These are phyloP conservation scores for Sciurus vulgaris DNA, from an alignment of 2,797 vertebrate species.

Conservation along the genomic window DNA sequence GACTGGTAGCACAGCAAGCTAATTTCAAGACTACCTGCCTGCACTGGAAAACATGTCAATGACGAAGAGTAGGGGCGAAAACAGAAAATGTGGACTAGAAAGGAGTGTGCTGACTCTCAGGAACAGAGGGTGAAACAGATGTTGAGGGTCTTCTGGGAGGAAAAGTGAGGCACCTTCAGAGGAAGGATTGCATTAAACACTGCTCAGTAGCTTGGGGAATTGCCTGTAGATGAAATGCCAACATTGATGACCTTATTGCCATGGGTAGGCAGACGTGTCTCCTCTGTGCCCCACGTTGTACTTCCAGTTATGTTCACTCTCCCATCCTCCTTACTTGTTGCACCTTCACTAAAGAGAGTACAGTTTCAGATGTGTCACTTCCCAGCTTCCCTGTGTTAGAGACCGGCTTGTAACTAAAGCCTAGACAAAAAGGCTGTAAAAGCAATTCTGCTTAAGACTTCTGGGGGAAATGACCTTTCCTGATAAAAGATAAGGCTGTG, in stretches of 20 bases:
- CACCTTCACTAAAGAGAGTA: neutral
- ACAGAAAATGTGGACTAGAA: neutral
- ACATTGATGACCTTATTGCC: neutral
- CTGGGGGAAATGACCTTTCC: neutral
- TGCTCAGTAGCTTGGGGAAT: neutral
- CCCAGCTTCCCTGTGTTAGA: neutral
- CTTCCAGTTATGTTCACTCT: neutral
- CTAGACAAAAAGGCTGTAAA: neutral
- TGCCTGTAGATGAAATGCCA: neutral
- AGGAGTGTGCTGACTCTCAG: neutral
- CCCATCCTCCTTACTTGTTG: neutral
- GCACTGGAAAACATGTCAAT: neutral
- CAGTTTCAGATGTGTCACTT: neutral
- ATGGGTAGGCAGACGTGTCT: neutral
- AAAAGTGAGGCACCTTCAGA: neutral
- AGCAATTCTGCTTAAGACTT: neutral
- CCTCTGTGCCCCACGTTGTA: neutral
- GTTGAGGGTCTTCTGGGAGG: neutral
- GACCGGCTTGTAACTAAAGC: neutral
- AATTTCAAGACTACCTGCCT: slow-evolving; percentile 60
- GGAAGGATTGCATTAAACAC: neutral
- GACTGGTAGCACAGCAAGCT: slow-evolving; percentile 42
- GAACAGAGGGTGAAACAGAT: neutral
- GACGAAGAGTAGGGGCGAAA: slow-evolving; percentile 2
- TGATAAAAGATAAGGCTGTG: neutral